phyloP scores from a whole-genome alignment of 2,797 vertebrate species.

The Enteromius trimaculatus region DNA sequence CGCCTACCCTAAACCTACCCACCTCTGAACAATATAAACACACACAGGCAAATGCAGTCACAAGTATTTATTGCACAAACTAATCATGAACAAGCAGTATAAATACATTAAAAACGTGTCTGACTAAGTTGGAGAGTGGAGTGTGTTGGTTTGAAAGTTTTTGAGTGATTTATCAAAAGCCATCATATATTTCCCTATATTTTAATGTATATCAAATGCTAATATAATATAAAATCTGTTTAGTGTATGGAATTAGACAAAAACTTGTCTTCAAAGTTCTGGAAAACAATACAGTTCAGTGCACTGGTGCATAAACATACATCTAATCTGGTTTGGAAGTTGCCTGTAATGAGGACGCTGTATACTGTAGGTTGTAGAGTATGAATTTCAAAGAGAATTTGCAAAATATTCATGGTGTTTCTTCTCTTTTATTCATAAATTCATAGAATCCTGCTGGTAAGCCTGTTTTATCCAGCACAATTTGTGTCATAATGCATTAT shows the following conservation, averaged over 20 bases:
- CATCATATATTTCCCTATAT: not conserved
- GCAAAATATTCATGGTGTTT: slow-evolving; percentile 55
- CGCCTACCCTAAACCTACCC: too few species aligned
- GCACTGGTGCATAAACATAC: not conserved
- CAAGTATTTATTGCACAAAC: too few species aligned
- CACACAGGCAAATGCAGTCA: too few species aligned
- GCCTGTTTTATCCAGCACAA: slow-evolving; percentile 49
- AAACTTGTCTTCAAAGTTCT: not conserved
- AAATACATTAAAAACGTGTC: too few species aligned
- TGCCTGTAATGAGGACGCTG: slow-evolving; percentile 21
- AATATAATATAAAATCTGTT: not conserved
- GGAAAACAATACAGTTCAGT: not conserved
- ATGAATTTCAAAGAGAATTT: slow-evolving; percentile 51
- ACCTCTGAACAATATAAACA: too few species aligned
- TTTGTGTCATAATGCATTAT: slow-evolving; percentile 42
- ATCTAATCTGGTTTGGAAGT: not conserved
- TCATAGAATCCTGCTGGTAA: slow-evolving; percentile 43
- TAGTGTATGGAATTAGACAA: not conserved
- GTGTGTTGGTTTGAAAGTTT: not conserved
- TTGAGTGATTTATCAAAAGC: not conserved
- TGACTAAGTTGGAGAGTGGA: too few species aligned
- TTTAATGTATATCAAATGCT: not conserved
- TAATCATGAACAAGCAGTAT: too few species aligned
- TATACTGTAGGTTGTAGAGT: slow-evolving; percentile 15
- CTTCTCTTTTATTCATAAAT: slow-evolving; percentile 55